Base-by-base conservation (phyloP, 2,113 vertebrate genomes). In the Hippocampus abdominalis region DNA sequence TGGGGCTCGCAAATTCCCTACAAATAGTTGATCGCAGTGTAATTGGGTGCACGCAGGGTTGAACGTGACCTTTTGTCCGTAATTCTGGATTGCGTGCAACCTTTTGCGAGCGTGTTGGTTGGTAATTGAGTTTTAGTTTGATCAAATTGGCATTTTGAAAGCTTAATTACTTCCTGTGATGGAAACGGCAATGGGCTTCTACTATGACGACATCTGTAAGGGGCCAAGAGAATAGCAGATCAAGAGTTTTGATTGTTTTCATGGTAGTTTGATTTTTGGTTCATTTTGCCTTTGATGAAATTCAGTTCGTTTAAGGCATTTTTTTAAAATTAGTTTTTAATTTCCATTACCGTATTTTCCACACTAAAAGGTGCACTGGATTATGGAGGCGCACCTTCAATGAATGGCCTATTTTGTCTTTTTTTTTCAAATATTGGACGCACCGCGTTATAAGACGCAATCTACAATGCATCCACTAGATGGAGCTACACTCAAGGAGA, bases 11-110 rank as follows among this genome's bases (percentile, higher is more conserved):
- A 79, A 83, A 83, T 32, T 80, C 71, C 75, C 64, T 40, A 27
- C 23, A 64, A 46, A 64, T 18, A 64, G 57, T 66, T 71, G 67
- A 74, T 68, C 71, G 79, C 72, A 72, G 73, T 79, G 87, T 85
- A 81, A 86, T 83, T 69, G 69, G 71, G 66, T 79, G 68, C 82
- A 59, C 44, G 63, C 59, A 39, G 49, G 63, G 76, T 76, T 40
- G 77, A 71, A 71, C 78, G 64, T 71, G 61, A 64, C 63, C 63
- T 64, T 64, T 64, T 27, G 32, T 46, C 25, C 40, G 10, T 18
- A 27, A 27, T 46, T 64, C 25, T 18, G n/a, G 9, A 48, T 64
- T 9, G 42, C 48, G n/a, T 23, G 0, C 42, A 62, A 44, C 54
- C 46, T 44, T 68, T 75, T 66, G 44, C 49, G 44, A 75, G 65